Conservation (phyloP, 2,113 vertebrate species). For the Ceyx margarethae region DNA sequence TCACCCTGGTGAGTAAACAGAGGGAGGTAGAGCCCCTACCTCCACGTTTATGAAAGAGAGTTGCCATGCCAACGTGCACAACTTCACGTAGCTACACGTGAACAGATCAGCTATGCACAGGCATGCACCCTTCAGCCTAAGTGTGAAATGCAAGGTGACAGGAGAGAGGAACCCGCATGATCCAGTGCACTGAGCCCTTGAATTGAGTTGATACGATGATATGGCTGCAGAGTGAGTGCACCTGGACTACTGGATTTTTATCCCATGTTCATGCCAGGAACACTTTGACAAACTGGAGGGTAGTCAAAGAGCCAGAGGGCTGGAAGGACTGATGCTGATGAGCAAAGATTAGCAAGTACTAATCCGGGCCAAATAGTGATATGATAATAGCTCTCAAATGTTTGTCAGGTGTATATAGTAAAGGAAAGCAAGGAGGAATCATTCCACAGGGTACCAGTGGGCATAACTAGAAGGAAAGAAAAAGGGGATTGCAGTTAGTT, state of each 20-base stretch:
- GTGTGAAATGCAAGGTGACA: background rate
- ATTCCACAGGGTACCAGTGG: background rate
- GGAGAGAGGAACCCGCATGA: background rate
- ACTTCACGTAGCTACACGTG: background rate
- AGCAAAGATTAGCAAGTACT: background rate
- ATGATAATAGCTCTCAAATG: background rate
- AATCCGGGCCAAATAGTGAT: background rate
- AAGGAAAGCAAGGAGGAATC: background rate
- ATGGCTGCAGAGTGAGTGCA: background rate
- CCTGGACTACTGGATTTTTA: background rate
- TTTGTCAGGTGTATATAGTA: background rate
- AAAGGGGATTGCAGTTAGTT: background rate
- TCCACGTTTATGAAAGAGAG: background rate
- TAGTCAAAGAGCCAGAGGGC: slow-evolving; percentile 17
- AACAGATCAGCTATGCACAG: background rate
- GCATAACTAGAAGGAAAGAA: background rate
- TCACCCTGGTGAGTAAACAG: slow-evolving; percentile 65
- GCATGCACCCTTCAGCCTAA: background rate
- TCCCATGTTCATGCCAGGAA: background rate
- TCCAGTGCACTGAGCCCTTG: background rate
- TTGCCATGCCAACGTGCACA: background rate
- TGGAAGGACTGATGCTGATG: slow-evolving; percentile 18
- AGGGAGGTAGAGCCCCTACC: background rate
- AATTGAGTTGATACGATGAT: background rate
- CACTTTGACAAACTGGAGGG: background rate